Percentiles rank a stretch among this genome's conserved stretches.
Evolutionary conservation across 2,797 vertebrate genomes (phyloP).

Genomic region (Chelon labrosus): DNA sequence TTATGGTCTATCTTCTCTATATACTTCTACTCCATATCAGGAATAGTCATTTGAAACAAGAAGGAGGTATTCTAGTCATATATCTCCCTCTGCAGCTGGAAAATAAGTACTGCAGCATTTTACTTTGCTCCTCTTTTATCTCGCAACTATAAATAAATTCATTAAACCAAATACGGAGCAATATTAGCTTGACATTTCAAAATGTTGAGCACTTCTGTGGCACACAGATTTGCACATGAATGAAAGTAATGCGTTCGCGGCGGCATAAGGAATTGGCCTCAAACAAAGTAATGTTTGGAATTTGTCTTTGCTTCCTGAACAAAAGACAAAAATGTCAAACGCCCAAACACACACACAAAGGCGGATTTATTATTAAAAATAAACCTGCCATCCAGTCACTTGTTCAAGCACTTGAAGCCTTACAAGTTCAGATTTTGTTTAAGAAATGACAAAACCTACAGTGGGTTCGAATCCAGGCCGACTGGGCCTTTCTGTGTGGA

Average conservation of each 20-base stretch:
- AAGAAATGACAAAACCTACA: too few relatives aligned
- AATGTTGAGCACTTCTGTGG: background rate
- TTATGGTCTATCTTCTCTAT: background rate
- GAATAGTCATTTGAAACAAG: background rate
- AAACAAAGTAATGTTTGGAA: background rate
- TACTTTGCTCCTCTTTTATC: background rate
- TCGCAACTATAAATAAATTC: background rate
- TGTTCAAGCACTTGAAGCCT: background rate
- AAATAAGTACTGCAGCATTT: slow-evolving; percentile 6
- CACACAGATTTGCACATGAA: background rate
- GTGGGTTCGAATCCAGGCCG: too few relatives aligned
- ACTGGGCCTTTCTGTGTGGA: too few relatives aligned
- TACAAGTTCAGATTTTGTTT: background rate
- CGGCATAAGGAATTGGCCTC: background rate
- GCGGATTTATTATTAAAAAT: too few relatives aligned
- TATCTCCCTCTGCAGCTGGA: slow-evolving; percentile 59
- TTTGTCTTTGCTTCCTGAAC: background rate
- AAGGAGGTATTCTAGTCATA: background rate
- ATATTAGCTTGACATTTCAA: background rate
- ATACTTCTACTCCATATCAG: background rate
- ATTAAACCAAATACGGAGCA: background rate
- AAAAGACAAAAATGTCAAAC: background rate
- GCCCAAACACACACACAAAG: background rate
- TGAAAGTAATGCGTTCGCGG: background rate
- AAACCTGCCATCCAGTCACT: too few relatives aligned